Conservation (phyloP, 2,113 vertebrate genomes). For the Phrynosoma blainvillii region DNA sequence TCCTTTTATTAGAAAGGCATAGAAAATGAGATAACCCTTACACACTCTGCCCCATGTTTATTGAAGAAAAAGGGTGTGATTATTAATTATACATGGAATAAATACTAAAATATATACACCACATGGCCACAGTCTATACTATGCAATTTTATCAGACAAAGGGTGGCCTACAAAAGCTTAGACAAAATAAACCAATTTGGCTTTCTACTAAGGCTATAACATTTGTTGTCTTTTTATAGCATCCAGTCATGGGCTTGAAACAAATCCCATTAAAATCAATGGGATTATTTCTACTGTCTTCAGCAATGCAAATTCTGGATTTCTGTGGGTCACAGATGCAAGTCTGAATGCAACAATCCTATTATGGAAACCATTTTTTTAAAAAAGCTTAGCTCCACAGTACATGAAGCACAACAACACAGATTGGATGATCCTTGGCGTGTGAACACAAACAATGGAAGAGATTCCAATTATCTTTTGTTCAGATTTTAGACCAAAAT, state of each 20-base stretch:
- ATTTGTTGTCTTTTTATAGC: background rate
- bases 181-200: background rate
- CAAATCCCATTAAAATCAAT: slow-evolving; percentile 27
- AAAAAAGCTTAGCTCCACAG: slow-evolving; percentile 12
- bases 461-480: slow-evolving; percentile 61
- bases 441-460: slow-evolving; percentile 54
- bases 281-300: background rate
- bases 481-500: slow-evolving; percentile 67
- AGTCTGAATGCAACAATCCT: background rate
- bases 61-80: background rate
- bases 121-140: too few species aligned
- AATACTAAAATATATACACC: background rate
- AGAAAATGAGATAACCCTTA: background rate
- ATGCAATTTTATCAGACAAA: background rate
- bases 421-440: slow-evolving; percentile 51
- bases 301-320: background rate
- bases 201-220: background rate
- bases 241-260: background rate
- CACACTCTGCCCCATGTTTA: background rate
- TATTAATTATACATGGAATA: too few species aligned
- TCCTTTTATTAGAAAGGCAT: background rate
- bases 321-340: background rate
- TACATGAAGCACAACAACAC: slow-evolving; percentile 38
- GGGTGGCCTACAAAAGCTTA: background rate
- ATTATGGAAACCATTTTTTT: background rate